Evolutionary conservation across 2,113 vertebrate genomes (phyloP).

Genomic region (Esox niger): DNA sequence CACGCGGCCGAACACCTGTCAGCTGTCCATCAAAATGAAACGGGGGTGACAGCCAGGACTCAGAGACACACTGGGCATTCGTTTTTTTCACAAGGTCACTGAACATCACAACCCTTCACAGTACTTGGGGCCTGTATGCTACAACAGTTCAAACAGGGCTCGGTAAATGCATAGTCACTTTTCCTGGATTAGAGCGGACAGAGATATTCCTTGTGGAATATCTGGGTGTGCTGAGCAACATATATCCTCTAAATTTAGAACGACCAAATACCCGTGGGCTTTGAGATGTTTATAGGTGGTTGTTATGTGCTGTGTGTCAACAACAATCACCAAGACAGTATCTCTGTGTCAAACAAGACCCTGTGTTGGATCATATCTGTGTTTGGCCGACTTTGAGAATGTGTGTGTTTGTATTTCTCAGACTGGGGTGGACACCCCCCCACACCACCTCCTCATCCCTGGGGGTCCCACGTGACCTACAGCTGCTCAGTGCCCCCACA

Average conservation of each 20-base stretch:
- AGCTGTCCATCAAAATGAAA: conserved; percentile 55
- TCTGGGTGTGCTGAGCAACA: neutral
- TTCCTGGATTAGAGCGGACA: neutral
- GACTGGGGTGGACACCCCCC: neutral
- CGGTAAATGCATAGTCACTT: neutral
- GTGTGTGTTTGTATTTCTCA: no score
- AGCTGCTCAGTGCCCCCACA: neutral
- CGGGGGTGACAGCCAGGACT: neutral
- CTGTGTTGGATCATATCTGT: conserved; percentile 6
- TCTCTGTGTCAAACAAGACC: neutral
- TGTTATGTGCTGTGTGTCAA: neutral
- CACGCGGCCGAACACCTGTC: conserved; percentile 61
- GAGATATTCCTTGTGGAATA: neutral
- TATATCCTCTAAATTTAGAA: neutral
- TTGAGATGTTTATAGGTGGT: conserved; percentile 3
- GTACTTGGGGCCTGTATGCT: no score
- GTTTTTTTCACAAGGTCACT: neutral
- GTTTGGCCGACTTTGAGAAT: no score
- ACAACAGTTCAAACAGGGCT: neutral
- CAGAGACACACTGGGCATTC: neutral
- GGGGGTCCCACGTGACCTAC: neutral
- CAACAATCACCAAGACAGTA: neutral
- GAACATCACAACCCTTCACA: neutral
- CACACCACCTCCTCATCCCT: no score
- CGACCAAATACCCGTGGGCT: neutral